Evolutionary conservation across 1,140 invertebrate species (phyloP).

Genomic region (Mamestra configurata): DNA sequence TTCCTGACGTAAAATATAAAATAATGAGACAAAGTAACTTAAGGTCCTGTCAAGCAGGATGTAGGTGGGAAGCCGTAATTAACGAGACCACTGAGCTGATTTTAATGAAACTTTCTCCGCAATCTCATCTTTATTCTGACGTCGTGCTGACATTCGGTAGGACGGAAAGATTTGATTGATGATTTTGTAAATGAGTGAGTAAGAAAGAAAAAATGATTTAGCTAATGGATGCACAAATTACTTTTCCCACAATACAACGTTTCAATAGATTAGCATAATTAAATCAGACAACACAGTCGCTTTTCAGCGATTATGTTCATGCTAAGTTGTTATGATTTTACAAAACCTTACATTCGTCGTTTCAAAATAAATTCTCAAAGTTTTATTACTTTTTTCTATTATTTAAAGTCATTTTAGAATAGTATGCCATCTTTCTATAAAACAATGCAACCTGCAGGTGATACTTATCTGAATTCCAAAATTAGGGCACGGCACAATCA

Average conservation of each 20-base stretch:
- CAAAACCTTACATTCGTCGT: too few relatives aligned
- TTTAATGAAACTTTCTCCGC: slow-evolving; percentile 43
- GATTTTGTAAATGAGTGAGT: background rate
- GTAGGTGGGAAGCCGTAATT: slow-evolving; percentile 17
- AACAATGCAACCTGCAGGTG: slow-evolving; percentile 22
- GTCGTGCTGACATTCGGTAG: background rate
- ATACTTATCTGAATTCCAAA: slow-evolving; percentile 18
- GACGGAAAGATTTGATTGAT: background rate
- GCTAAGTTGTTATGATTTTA: too few relatives aligned
- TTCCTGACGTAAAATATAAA: too few relatives aligned
- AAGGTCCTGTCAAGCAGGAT: slow-evolving; percentile 24
- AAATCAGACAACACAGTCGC: too few relatives aligned
- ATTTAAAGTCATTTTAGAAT: background rate
- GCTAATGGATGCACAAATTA: too few relatives aligned
- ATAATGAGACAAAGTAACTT: slow-evolving; percentile 8
- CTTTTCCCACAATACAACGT: too few relatives aligned
- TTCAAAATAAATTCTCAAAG: too few relatives aligned
- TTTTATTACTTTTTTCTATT: too few relatives aligned
- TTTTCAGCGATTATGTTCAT: too few relatives aligned
- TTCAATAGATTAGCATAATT: too few relatives aligned
- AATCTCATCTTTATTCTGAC: slow-evolving; percentile 24
- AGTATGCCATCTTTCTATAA: background rate
- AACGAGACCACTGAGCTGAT: slow-evolving; percentile 38
- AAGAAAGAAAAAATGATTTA: background rate
- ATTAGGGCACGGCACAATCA: slow-evolving; percentile 3